A percentile compares a stretch with the other conserved stretches of the same genome.
Evolutionary conservation across 2,113 vertebrate genomes (phyloP).

Genomic region (Peromyscus leucopus): DNA sequence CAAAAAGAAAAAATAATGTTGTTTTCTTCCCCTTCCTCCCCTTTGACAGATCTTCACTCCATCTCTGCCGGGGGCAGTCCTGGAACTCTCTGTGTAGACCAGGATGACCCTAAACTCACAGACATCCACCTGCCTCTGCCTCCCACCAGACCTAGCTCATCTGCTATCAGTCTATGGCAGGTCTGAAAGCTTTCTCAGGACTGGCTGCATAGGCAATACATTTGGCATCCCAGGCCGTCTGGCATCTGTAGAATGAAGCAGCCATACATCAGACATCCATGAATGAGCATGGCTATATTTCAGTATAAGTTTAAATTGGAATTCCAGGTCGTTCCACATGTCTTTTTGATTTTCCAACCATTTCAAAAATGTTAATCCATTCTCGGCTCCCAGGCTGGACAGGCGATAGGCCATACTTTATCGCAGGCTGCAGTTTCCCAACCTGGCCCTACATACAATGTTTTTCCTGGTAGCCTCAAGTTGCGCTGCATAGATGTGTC

Average conservation of each 20-base stretch:
- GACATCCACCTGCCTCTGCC: not conserved
- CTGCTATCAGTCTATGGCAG: not conserved
- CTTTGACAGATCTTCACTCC: not conserved
- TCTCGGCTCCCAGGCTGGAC: not conserved
- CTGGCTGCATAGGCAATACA: not conserved
- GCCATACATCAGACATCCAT: not conserved
- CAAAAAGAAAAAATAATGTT: not conserved
- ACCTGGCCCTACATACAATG: not conserved
- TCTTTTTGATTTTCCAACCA: constrained; percentile 28
- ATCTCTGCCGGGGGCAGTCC: not conserved
- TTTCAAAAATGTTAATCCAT: not conserved
- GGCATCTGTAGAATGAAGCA: not conserved
- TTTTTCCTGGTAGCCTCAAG: not conserved
- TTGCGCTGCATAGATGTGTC: not conserved
- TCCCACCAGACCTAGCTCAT: not conserved
- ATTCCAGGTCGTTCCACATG: not conserved
- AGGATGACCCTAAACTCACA: not conserved
- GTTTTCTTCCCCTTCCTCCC: not conserved
- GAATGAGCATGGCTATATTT: not conserved
- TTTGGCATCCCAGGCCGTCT: not conserved
- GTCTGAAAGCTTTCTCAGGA: not conserved
- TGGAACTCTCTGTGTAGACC: not conserved
- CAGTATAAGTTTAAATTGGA: not conserved
- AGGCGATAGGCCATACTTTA: not conserved
- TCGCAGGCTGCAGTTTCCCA: not conserved